A percentile compares a stretch with the other conserved stretches of the same genome.
Evolutionary conservation across 2,797 vertebrate genomes (phyloP).

Genomic region (Chelonia mydas): DNA sequence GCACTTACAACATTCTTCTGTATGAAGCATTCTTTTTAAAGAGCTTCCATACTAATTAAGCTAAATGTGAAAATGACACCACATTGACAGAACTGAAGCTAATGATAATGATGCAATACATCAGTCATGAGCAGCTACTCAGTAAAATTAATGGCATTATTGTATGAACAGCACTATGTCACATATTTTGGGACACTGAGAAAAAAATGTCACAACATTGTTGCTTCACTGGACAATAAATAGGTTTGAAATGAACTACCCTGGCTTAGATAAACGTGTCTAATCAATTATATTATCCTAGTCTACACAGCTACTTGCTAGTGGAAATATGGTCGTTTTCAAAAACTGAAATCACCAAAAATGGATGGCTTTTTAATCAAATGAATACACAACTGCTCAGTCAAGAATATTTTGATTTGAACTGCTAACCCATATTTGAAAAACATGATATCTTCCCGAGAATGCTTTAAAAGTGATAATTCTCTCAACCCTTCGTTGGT

Average conservation of each 20-base stretch:
- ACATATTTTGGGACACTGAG: constrained; percentile 35
- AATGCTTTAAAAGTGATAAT: constrained; percentile 49
- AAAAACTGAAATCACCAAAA: constrained; percentile 49
- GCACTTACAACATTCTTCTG: constrained; percentile 54
- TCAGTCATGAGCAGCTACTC: constrained; percentile 63
- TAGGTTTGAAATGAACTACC: constrained; percentile 54
- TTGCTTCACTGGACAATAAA: constrained; percentile 53
- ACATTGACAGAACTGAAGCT: constrained; percentile 65
- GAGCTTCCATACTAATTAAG: constrained; percentile 74
- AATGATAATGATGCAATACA: constrained; percentile 69
- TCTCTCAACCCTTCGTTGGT: constrained; percentile 11
- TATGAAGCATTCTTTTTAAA: constrained; percentile 61
- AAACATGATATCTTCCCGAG: constrained; percentile 26
- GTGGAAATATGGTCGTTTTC: constrained; percentile 36
- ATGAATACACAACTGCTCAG: constrained; percentile 13
- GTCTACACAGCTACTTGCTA: constrained; percentile 23
- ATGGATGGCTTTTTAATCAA: constrained; percentile 39
- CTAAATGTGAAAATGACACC: constrained; percentile 72
- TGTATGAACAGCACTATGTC: constrained; percentile 35
- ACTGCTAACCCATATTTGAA: not conserved
- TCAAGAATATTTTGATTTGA: constrained; percentile 33
- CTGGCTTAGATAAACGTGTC: constrained; percentile 20
- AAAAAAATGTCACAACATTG: constrained; percentile 2
- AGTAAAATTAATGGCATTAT: constrained; percentile 59
- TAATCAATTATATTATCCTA: constrained; percentile 41